Evolutionary conservation across 2,113 vertebrate species (phyloP), one percentile per base, ranked within the genome.

Genomic region (Bos javanicus): DNA sequence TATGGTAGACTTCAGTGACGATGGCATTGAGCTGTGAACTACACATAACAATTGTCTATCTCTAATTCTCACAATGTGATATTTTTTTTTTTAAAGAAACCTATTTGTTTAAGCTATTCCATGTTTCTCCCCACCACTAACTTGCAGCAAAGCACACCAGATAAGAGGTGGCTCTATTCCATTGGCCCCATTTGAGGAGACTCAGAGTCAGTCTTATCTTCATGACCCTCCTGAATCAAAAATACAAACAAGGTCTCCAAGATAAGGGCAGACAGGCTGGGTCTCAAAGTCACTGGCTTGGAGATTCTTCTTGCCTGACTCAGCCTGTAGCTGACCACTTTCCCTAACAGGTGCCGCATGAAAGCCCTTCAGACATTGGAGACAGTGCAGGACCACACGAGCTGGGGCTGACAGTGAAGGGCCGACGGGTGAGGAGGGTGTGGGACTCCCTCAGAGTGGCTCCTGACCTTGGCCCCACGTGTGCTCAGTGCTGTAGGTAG

Each of bases 321-420:
- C 46, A 13, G 26, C 91, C 26, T n/a, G 43, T 2, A 12, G 48
- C 21, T 1, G 15, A 14, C 13, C 36, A 1, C 19, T 17, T 11
- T 10, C 23, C 14, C 1, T 39, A 0, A 2, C 15, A 8, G 64
- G 54, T 0, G 0, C 78, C 4, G 0, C 8, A 3, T 8, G 2
- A 19, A 36, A 16, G 48, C 67, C 80, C 54, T 39, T n/a, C 11
- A 6, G 80, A 39, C 0, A 0, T 3, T 7, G 46, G 54, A 5
- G 48, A 15, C 0, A 33, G 10, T 4, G 2, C n/a, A 0, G 39
- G 56, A n/a, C 14, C 62, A 11, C 10, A 8, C 0, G 6, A 26
- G 28, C 54, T 6, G 10, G 43, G 7, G 6, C 30, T 13, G 36
- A 25, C 33, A 19, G 87, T 11, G 17, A 4, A 15, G 59, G 30